Base-by-base conservation (phyloP, 2,888 invertebrate genomes). In the Phortica magna region DNA sequence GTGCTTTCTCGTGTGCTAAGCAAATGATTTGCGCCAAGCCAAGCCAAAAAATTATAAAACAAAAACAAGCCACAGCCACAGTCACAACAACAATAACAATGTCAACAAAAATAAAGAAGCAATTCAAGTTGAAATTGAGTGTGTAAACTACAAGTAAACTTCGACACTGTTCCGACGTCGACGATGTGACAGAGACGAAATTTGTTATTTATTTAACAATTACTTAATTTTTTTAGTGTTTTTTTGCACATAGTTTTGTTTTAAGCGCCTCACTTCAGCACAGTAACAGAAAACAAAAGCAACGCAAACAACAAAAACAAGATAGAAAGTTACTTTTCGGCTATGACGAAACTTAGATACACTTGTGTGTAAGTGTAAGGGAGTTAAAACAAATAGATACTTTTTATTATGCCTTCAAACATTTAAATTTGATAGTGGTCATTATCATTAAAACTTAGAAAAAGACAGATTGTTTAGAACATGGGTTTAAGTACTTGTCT, bases 1-100 rank as follows among this genome's bases (percentile, higher is more conserved):
- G 83, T 81, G 81, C 88, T 86, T 85, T 87, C 86, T 88, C 84
- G 77, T 57, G 55, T 79, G 68, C 67, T 65, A 64, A 43, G 80
- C 83, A 77, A 83, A 79, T 87, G 84, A 67, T 81, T 64, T 75
- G 70, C 22, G 65, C 12, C 14, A 39, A 41, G 41, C 19, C 5
- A 55, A 55, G 22, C 7, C 17, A 31, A 22, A 71, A 55, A 71
- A 71, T 42, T 71, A 39, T 55, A 53, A 71, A 71, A 55, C 19
- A 17, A 19, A 65, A 31, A 41, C 31, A 55, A 55, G 39, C n/a
- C 19, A 48, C 9, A 48, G 5, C 67, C 1, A 42, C n/a, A 67
- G 31, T 22, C 48, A 70, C 19, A 71, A 53, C 53, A 22, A 70
- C 48, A 70, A 19, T 10, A 48, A 48, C 53, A 31, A 31, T 31